Evolutionary conservation across 2,113 vertebrate species (phyloP).

Genomic region (Callopanchax toddi): DNA sequence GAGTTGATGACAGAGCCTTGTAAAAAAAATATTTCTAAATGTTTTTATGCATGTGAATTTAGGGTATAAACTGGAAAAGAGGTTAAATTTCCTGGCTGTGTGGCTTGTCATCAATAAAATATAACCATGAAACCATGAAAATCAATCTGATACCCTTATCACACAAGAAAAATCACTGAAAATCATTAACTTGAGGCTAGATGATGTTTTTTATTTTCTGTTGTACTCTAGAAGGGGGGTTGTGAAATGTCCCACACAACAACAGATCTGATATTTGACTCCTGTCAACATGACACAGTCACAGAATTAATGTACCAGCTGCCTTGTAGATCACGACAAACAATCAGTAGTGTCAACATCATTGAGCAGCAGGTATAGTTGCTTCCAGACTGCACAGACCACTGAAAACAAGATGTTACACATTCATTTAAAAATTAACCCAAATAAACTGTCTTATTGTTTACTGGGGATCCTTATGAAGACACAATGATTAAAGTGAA

Average conservation of each 20-base stretch:
- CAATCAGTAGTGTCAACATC: slow-evolving; percentile 44
- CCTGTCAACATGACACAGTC: slow-evolving; percentile 44
- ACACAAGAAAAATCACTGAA: slow-evolving; percentile 17
- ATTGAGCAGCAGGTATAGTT: slow-evolving; percentile 29
- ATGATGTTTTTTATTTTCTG: slow-evolving; percentile 7
- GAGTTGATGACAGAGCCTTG: not conserved
- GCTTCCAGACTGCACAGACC: slow-evolving; percentile 14
- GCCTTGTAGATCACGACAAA: slow-evolving; percentile 63
- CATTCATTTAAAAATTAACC: not conserved
- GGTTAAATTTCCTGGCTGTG: slow-evolving; percentile 5
- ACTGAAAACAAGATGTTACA: slow-evolving; percentile 5
- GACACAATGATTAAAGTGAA: no score
- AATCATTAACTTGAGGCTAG: slow-evolving; percentile 41
- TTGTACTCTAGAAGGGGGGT: not conserved
- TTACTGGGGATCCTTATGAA: not conserved
- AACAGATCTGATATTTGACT: slow-evolving; percentile 56
- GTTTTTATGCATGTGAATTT: not conserved
- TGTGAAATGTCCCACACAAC: slow-evolving; percentile 32
- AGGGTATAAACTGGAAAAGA: not conserved
- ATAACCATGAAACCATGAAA: not conserved
- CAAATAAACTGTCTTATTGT: not conserved
- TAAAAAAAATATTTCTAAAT: not conserved
- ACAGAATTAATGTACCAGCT: slow-evolving; percentile 40
- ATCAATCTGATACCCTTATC: not conserved
- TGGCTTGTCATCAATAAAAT: slow-evolving; percentile 40